Percentiles rank a stretch among this genome's conserved stretches.
Evolutionary conservation across 2,113 vertebrate genomes (phyloP).

Genomic region (Ophthalmolycus amberensis): DNA sequence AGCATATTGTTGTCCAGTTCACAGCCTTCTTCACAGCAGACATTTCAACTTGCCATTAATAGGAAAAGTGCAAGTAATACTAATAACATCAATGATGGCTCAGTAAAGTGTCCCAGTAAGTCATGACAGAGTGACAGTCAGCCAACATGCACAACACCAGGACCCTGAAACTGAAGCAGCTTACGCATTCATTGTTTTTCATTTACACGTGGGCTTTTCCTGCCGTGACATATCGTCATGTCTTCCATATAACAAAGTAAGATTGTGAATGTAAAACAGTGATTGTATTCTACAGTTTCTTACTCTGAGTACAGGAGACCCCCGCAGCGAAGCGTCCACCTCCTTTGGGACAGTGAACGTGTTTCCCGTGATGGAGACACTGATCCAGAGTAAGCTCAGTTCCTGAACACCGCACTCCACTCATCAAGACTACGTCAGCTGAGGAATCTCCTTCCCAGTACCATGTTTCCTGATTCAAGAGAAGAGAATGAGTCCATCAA

Average conservation of each 20-base stretch:
- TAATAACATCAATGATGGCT: too few relatives aligned
- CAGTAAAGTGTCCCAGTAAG: neutral
- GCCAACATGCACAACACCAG: neutral
- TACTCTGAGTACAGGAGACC: conserved; percentile 93
- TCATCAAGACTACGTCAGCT: conserved; percentile 88
- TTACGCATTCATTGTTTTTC: neutral
- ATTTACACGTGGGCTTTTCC: neutral
- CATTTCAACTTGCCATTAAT: neutral
- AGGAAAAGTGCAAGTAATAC: neutral
- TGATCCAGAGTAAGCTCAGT: conserved; percentile 93
- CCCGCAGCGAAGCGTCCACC: conserved; percentile 89
- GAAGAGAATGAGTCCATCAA: neutral
- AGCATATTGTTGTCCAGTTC: neutral
- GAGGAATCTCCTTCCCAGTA: conserved; percentile 89
- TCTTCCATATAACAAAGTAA: neutral
- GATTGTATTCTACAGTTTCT: conserved; percentile 60
- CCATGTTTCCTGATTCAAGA: conserved; percentile 89
- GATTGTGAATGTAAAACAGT: neutral
- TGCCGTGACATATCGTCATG: neutral
- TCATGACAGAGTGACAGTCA: neutral
- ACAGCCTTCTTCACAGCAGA: neutral
- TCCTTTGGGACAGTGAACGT: conserved; percentile 87
- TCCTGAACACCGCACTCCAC: conserved; percentile 94
- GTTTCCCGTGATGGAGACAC: conserved; percentile 89
- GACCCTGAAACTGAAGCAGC: neutral